phyloP scores from a whole-genome alignment of 1,140 invertebrate genomes.

The Nylanderia fulva region DNA sequence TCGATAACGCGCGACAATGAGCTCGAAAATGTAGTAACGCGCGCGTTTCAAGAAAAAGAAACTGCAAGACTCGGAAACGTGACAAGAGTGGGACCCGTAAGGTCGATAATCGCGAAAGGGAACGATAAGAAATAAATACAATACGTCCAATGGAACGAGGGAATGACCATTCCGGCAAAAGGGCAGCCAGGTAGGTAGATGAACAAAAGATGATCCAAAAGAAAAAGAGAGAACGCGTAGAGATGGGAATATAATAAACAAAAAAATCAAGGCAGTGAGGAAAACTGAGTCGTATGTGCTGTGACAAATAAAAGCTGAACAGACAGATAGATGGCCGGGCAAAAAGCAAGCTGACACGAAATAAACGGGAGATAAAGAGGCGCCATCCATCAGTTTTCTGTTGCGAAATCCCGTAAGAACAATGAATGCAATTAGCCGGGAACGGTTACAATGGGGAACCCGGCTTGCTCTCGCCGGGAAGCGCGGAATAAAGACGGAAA shows the following conservation, averaged over 20 bases:
- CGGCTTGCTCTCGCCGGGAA: conserved; percentile 29
- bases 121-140: conserved; percentile 46
- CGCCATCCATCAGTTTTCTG: conserved; percentile 45
- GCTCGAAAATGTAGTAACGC: conserved; percentile 44
- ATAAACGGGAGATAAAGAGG: conserved; percentile 48
- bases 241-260: conserved; percentile 9
- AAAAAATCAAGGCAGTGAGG: neutral
- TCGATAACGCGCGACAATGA: conserved; percentile 56
- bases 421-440: conserved; percentile 55
- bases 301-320: conserved; percentile 49
- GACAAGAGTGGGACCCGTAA: conserved; percentile 19
- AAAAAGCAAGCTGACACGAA: conserved; percentile 45
- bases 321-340: conserved; percentile 21
- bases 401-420: conserved; percentile 56
- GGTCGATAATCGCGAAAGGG: conserved; percentile 20
- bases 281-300: conserved; percentile 8
- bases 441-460: conserved; percentile 31
- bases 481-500: conserved; percentile 52
- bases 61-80: conserved; percentile 34
- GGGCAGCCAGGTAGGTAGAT: neutral
- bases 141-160: neutral
- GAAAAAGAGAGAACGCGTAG: neutral
- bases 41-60: conserved; percentile 27
- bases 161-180: conserved; percentile 25
- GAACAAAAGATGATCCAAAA: conserved; percentile 20